phyloP scores from a whole-genome alignment of 2,888 invertebrate genomes.

The Drosophila eohydei region DNA sequence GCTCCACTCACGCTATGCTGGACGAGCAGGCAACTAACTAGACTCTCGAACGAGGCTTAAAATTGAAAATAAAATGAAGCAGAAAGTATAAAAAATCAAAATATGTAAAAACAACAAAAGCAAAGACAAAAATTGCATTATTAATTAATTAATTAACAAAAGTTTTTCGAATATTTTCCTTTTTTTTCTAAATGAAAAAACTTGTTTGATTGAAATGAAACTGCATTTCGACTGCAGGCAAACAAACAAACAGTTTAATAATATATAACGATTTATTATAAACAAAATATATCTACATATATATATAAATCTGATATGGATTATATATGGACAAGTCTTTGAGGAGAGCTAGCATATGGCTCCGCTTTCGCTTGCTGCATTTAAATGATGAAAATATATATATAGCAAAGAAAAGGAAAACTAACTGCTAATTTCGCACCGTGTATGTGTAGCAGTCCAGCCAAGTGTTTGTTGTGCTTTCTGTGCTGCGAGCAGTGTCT shows the following conservation, averaged over 20 bases:
- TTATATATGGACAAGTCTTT: background rate
- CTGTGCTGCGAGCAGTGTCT: background rate
- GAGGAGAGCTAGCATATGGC: background rate
- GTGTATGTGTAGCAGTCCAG: background rate
- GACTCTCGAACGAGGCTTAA: background rate
- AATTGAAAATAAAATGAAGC: background rate
- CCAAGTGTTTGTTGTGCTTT: background rate
- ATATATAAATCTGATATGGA: background rate
- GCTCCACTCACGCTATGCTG: background rate
- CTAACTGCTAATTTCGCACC: constrained; percentile 2
- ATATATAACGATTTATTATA: background rate
- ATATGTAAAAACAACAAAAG: constrained; percentile 3
- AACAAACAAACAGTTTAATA: no score
- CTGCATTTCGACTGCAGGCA: background rate
- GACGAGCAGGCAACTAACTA: background rate
- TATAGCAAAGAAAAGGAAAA: background rate
- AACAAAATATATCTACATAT: background rate
- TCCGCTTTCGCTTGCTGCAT: constrained; percentile 16
- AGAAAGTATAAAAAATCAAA: background rate
- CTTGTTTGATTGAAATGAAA: background rate
- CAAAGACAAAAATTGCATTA: background rate
- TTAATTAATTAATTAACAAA: background rate
- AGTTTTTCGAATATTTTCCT: background rate
- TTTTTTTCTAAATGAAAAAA: no score
- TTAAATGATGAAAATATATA: background rate